Percentiles rank a stretch among this genome's conserved stretches.
These are phyloP conservation scores for Vannuccia rotundouncinata DNA, from an alignment of 2,888 invertebrate genomes.

Conservation along the genomic window DNA sequence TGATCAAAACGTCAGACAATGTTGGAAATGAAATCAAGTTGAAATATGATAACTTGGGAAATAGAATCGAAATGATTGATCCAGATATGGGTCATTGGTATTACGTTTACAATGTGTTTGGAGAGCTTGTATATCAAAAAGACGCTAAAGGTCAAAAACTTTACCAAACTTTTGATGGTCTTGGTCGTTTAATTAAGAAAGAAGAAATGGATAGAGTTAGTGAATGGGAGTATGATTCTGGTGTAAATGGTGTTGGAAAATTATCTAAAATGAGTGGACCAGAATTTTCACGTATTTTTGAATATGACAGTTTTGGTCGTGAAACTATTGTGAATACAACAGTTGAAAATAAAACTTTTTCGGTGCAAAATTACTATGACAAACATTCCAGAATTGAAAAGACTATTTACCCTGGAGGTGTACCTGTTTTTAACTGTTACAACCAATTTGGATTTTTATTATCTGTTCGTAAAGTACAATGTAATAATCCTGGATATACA, in stretches of 20 bases:
- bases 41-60: conserved; percentile 36
- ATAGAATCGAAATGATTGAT: conserved; percentile 34
- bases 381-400: background rate
- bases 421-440: background rate
- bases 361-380: background rate
- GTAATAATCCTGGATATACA: background rate
- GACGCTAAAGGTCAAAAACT: conserved; percentile 36
- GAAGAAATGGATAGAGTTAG: conserved; percentile 27
- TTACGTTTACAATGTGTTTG: conserved; percentile 38
- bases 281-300: background rate
- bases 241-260: conserved; percentile 31
- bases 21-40: conserved; percentile 18
- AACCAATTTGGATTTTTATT: background rate
- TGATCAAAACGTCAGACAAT: conserved; percentile 34
- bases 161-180: conserved; percentile 19
- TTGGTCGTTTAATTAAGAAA: conserved; percentile 33
- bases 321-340: background rate
- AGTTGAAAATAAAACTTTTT: background rate
- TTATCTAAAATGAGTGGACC: conserved; percentile 1
- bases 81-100: conserved; percentile 37
- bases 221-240: conserved; percentile 34
- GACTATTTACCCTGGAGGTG: background rate
- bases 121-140: conserved; percentile 31
- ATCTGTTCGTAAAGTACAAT: background rate
- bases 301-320: background rate